Base-by-base conservation (phyloP, 1,140 invertebrate species). In the Bombus balteatus region DNA sequence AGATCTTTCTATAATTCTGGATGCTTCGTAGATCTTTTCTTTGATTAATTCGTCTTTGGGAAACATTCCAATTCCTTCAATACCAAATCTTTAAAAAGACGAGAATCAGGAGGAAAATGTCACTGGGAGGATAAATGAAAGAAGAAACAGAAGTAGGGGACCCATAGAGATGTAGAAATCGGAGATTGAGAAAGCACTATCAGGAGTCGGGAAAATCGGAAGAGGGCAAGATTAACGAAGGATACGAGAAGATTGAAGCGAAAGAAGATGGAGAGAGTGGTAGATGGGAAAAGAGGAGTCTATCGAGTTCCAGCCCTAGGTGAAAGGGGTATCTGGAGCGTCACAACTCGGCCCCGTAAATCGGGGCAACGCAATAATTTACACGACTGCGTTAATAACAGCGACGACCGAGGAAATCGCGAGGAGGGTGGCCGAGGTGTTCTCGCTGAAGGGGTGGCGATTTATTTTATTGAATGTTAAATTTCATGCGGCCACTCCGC, bases 381-480 rank as follows among this genome's bases (percentile, higher is more conserved):
- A 84, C 82, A 70, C 82, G 75, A 84, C 47, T 79, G 75, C 82
- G 82, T 84, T 84, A 84, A 84, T 84, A 84, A 84, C 82, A 79
- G 47, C 41, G 57, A 5, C 81, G 81, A 68, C 37, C 65, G 75
- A 84, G 82, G 75, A 84, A 57, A 79, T 84, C 82, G 43, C 81
- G 71, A 66, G 25, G 66, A 32, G 74, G 85, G 81, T 68, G 81
- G 53, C 28, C 77, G 77, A 81, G 85, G 71, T 89, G 92, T 90
- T 91, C 89, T 72, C 47, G 47, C 34, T 39, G 22, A 82, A 76
- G 75, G 59, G 74, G 71, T 71, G 80, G 89, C 90, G 92, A 94
- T 93, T 93, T 94, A 93, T 94, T 94, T 94, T 93, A 94, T 94
- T 91, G 93, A 94, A 94, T 94, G 92, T 94, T 94, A 92, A 94